A percentile compares a stretch with the other conserved stretches of the same genome.
phyloP scores from a whole-genome alignment of 1,140 invertebrate species.

The Tetramorium parvispinum region DNA sequence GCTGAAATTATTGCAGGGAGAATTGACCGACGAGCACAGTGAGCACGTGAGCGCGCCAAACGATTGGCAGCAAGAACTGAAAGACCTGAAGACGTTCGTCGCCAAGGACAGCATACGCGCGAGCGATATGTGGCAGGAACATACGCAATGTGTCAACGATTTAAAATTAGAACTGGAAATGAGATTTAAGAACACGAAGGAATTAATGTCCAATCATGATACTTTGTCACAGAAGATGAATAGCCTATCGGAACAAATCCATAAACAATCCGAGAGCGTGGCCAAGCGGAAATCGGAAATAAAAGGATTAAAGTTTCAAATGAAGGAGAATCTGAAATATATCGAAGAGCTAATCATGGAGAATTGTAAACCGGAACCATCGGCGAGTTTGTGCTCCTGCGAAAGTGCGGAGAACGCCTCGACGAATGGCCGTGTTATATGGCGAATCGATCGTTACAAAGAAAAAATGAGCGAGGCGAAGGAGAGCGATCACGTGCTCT shows the following conservation, averaged over 20 bases:
- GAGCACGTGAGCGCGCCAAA: conserved; percentile 42
- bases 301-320: conserved; percentile 74
- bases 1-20: conserved; percentile 64
- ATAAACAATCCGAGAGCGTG: conserved; percentile 28
- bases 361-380: not conserved
- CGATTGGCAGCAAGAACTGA: conserved; percentile 68
- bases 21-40: conserved; percentile 44
- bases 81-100: conserved; percentile 87
- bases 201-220: conserved; percentile 73
- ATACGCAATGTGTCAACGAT: conserved; percentile 77
- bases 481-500: conserved; percentile 87
- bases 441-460: conserved; percentile 89
- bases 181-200: conserved; percentile 77
- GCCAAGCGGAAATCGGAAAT: conserved; percentile 51
- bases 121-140: conserved; percentile 80
- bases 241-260: conserved; percentile 56
- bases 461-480: conserved; percentile 89
- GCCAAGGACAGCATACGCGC: conserved; percentile 79
- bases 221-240: conserved; percentile 67
- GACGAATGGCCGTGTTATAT: conserved; percentile 87
- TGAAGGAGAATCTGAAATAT: conserved; percentile 73
- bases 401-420: conserved; percentile 39
- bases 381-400: not conserved
- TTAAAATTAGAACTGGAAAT: conserved; percentile 81
- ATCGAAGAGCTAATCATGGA: conserved; percentile 73